These are phyloP conservation scores for Pterostichus madidus DNA, from an alignment of 2,888 invertebrate species.

Conservation along the genomic window DNA sequence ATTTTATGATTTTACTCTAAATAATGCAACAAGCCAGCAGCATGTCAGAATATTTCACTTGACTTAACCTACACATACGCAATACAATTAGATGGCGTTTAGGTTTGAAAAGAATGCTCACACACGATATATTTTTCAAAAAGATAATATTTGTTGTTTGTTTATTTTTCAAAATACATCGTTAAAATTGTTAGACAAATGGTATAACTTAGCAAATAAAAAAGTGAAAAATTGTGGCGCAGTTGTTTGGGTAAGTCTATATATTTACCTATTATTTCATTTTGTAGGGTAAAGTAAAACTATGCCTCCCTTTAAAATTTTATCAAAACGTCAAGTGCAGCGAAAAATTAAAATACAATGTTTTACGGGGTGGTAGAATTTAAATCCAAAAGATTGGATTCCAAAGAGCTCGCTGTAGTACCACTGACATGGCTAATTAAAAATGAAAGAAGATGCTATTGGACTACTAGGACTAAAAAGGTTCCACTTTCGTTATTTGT, in stretches of 20 bases:
- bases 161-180: conserved; percentile 8
- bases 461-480: neutral
- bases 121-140: neutral
- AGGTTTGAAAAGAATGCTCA: no score
- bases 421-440: conserved; percentile 5
- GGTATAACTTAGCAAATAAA: no score
- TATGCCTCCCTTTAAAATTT: conserved; percentile 11
- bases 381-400: no score
- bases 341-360: neutral
- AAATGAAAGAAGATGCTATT: conserved; percentile 15
- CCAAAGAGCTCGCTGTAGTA: no score
- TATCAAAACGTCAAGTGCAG: neutral
- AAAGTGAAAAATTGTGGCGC: neutral
- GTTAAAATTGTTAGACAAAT: neutral
- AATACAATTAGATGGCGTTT: no score
- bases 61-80: neutral
- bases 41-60: neutral
- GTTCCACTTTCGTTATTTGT: no score
- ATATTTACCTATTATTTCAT: neutral
- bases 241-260: no score
- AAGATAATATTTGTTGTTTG: neutral
- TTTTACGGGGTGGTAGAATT: no score
- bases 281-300: conserved; percentile 2
- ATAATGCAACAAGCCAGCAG: neutral
- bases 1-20: neutral